Conservation (phyloP, 2,888 invertebrate species). For the Eubasilissa splendida region DNA sequence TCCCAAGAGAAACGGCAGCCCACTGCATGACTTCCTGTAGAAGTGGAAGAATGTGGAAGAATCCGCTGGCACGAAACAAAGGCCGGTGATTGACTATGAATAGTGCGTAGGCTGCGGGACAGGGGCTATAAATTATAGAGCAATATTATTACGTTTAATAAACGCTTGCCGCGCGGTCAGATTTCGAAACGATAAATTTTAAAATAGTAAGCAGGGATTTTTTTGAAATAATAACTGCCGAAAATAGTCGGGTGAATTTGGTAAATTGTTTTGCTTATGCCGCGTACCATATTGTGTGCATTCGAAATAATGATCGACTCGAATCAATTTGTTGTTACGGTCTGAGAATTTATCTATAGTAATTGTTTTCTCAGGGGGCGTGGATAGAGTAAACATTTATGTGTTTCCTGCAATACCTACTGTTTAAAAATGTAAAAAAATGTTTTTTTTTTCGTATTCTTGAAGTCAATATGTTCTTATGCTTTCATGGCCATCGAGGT, state of each 20-base stretch:
- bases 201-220: background rate
- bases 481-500: too few relatives aligned
- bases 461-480: too few relatives aligned
- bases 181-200: background rate
- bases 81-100: conserved; percentile 41
- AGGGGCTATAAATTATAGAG: conserved; percentile 12
- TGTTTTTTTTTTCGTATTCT: too few relatives aligned
- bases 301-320: background rate
- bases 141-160: conserved; percentile 31
- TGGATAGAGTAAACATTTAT: too few relatives aligned
- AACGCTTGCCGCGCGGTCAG: conserved; percentile 10
- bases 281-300: conserved; percentile 4
- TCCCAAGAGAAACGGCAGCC: conserved; percentile 26
- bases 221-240: conserved; percentile 1
- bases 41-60: conserved; percentile 31
- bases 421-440: too few relatives aligned
- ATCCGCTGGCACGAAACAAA: conserved; percentile 37
- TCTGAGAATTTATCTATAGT: background rate
- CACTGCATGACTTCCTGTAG: conserved; percentile 42
- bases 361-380: too few relatives aligned
- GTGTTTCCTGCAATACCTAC: too few relatives aligned
- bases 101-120: conserved; percentile 15
- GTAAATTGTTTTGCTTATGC: background rate
- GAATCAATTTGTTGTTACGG: background rate
- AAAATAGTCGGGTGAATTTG: background rate